Evolutionary conservation across 2,113 vertebrate species (phyloP).

Genomic region (Sander lucioperca): DNA sequence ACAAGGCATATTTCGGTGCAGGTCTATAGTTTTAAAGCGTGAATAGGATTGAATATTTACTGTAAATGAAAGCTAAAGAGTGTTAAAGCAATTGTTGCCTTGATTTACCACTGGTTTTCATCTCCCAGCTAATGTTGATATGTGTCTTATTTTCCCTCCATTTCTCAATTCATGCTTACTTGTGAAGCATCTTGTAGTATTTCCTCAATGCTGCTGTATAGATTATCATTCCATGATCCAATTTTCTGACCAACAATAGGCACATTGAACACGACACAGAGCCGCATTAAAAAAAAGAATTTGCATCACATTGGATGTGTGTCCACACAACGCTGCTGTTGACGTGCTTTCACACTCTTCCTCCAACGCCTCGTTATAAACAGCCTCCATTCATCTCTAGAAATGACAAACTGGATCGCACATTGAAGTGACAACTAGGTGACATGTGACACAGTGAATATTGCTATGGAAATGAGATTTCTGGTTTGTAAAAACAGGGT

Average conservation of each 20-base stretch:
- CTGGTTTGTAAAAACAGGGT: constrained; percentile 30
- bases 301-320: constrained; percentile 56
- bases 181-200: constrained; percentile 1
- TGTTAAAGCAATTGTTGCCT: not conserved
- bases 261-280: constrained; percentile 41
- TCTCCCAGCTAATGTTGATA: not conserved
- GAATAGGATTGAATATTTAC: not conserved
- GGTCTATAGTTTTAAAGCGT: too few species aligned
- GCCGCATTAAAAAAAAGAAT: constrained; percentile 9
- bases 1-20: too few species aligned
- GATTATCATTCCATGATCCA: constrained; percentile 45
- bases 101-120: not conserved
- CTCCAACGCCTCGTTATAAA: constrained; percentile 31
- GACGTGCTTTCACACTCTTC: constrained; percentile 51
- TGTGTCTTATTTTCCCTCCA: not conserved
- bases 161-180: not conserved
- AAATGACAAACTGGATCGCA: constrained; percentile 47
- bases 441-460: constrained; percentile 53
- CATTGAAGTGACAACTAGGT: constrained; percentile 58
- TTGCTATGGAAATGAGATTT: constrained; percentile 48
- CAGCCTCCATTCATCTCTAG: constrained; percentile 38
- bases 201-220: not conserved
- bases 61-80: constrained; percentile 8
- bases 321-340: constrained; percentile 32
- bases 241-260: constrained; percentile 52